Conservation (phyloP, 2,113 vertebrate genomes). For the Scopus umbretta region DNA sequence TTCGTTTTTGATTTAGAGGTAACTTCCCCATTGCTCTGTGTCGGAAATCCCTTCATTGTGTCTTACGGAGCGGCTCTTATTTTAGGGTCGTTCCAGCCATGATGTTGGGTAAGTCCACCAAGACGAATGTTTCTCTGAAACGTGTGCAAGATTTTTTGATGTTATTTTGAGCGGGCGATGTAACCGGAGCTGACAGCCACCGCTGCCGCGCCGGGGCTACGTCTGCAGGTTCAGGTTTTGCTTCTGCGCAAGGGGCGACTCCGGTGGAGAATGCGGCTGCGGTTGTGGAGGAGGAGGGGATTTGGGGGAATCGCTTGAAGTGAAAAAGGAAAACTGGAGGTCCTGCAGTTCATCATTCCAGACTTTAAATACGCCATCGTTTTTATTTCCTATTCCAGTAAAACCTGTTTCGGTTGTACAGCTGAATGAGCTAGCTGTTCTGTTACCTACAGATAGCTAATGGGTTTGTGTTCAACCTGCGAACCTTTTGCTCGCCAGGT, state of each 20-base stretch:
- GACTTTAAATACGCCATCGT: background rate
- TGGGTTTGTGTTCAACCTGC: background rate
- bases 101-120: background rate
- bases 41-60: background rate
- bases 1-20: background rate
- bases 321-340: background rate
- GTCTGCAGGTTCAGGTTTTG: background rate
- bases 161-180: background rate
- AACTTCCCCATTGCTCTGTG: accelerated
- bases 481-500: background rate
- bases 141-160: accelerated
- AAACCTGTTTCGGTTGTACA: background rate
- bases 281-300: background rate
- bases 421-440: background rate
- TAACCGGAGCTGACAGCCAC: background rate
- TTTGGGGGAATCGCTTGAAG: background rate
- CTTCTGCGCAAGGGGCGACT: background rate
- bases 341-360: background rate
- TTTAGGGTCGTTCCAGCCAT: background rate
- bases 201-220: background rate
- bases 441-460: accelerated
- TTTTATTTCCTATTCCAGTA: background rate
- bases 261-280: background rate
- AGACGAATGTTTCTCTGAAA: background rate
- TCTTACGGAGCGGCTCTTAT: background rate